These are phyloP conservation scores for Acromyrmex charruanus DNA, from an alignment of 1,140 invertebrate species.

Conservation along the genomic window DNA sequence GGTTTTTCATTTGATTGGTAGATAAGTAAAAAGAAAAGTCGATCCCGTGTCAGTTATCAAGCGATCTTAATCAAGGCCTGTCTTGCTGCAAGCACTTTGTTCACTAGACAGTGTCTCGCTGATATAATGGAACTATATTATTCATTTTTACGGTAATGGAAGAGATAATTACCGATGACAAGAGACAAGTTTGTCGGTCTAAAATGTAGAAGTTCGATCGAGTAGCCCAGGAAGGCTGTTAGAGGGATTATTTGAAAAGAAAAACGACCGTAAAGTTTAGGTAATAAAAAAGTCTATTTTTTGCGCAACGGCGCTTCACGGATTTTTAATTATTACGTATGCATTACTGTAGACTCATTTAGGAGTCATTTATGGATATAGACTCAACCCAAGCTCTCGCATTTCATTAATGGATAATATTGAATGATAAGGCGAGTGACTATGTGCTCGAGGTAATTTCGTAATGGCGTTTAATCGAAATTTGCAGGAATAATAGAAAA, in stretches of 20 bases:
- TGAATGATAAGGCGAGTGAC: conserved; percentile 39
- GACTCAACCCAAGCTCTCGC: background rate
- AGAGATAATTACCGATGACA: conserved; percentile 41
- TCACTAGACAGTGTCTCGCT: background rate
- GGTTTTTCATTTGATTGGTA: background rate
- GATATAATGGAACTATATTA: conserved; percentile 67
- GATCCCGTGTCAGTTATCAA: conserved; percentile 28
- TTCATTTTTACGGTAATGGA: conserved; percentile 52
- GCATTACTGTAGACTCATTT: conserved; percentile 39
- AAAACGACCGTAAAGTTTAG: background rate
- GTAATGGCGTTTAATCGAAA: conserved; percentile 67
- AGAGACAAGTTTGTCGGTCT: conserved; percentile 8
- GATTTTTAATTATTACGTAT: conserved; percentile 39
- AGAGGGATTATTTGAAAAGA: conserved; percentile 41
- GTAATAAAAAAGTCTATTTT: background rate
- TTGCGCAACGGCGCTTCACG: background rate
- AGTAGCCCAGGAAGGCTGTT: background rate
- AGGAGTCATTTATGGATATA: background rate
- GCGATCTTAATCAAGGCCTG: conserved; percentile 53
- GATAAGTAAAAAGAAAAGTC: conserved; percentile 3
- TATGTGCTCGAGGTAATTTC: conserved; percentile 39
- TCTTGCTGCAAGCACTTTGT: conserved; percentile 31
- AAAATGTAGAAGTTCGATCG: conserved; percentile 17
- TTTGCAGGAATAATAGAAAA: conserved; percentile 17
- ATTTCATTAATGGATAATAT: conserved; percentile 55